These are phyloP conservation scores for Ornithoptera alexandrae DNA, from an alignment of 2,888 invertebrate genomes.

Conservation along the genomic window DNA sequence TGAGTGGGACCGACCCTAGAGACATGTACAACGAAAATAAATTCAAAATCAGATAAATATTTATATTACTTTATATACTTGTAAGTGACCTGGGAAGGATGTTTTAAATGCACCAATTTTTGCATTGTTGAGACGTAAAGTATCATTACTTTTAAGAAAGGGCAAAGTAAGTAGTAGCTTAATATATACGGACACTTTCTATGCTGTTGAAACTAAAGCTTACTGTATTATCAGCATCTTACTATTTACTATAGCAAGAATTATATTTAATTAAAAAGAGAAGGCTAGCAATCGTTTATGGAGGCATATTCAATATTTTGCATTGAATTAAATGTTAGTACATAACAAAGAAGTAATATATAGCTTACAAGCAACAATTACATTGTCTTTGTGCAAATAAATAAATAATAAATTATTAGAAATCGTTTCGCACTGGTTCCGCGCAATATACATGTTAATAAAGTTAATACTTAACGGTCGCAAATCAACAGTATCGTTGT, in stretches of 20 bases:
- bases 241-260: neutral
- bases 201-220: neutral
- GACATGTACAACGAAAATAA: no score
- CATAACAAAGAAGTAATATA: constrained; percentile 9
- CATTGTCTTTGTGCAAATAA: constrained; percentile 25
- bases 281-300: neutral
- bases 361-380: constrained; percentile 18
- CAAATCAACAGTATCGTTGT: constrained; percentile 24
- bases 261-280: neutral
- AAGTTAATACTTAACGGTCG: constrained; percentile 22
- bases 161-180: no score
- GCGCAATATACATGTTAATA: constrained; percentile 28
- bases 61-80: no score
- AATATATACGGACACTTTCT: no score
- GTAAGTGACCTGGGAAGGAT: no score
- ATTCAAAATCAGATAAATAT: no score
- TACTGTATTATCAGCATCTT: neutral
- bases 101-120: no score
- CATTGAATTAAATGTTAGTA: constrained; percentile 6
- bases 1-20: no score
- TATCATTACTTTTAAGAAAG: no score
- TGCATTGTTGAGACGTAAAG: no score
- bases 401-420: constrained; percentile 25
- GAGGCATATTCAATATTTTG: neutral
- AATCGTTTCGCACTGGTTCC: constrained; percentile 1